A percentile compares a stretch with the other conserved stretches of the same genome.
Evolutionary conservation across 2,113 vertebrate species (phyloP).

Genomic region (Sylvilagus bachmani): DNA sequence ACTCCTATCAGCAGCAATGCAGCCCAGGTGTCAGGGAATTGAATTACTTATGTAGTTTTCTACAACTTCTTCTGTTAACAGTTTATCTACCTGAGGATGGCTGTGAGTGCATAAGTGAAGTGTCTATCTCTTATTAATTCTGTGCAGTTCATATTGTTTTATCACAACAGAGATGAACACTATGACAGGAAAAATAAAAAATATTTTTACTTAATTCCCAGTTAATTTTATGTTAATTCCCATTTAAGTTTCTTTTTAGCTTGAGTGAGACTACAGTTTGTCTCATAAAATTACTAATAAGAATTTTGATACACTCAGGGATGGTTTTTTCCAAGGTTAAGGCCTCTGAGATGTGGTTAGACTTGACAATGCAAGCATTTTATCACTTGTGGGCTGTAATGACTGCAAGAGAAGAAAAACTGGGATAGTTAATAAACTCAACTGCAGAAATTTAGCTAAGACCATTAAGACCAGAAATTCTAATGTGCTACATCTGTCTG

Average conservation of each 20-base stretch:
- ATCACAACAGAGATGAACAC: neutral
- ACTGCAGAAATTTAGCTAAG: conserved; percentile 21
- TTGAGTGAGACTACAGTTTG: neutral
- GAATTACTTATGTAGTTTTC: neutral
- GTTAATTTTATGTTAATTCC: neutral
- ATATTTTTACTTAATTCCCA: neutral
- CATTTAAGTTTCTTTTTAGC: neutral
- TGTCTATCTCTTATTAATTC: neutral
- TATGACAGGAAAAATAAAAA: neutral
- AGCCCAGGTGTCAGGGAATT: neutral
- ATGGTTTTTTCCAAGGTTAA: conserved; percentile 12
- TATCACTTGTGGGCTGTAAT: neutral
- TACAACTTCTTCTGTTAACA: neutral
- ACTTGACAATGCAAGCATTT: neutral
- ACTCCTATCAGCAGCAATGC: neutral
- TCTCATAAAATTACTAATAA: neutral
- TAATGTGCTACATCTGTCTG: conserved; percentile 14
- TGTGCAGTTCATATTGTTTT: neutral
- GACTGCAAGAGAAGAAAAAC: conserved; percentile 3
- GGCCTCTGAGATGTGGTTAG: neutral
- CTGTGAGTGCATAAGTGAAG: neutral
- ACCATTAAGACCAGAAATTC: conserved; percentile 5
- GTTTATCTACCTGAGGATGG: neutral
- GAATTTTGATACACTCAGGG: neutral
- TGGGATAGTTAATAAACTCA: conserved; percentile 45